These are phyloP conservation scores for Urophycis tenuis DNA, from an alignment of 2,797 vertebrate genomes.

Conservation along the genomic window DNA sequence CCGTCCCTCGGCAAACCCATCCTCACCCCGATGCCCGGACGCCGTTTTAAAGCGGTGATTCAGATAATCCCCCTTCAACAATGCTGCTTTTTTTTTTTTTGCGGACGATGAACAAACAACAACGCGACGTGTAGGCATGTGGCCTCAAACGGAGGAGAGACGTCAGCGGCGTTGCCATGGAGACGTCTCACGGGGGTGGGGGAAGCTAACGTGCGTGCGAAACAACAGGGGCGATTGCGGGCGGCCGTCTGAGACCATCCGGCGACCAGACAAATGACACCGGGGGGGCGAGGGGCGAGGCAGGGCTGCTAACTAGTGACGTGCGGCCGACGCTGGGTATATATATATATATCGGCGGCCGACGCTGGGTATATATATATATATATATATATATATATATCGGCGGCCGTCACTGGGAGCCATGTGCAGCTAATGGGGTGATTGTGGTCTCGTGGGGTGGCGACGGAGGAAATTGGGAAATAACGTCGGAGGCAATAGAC, in stretches of 20 bases:
- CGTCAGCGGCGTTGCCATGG: slow-evolving; percentile 49
- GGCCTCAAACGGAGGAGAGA: slow-evolving; percentile 18
- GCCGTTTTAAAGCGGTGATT: neutral
- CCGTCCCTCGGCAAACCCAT: neutral
- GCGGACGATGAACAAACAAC: too few species aligned
- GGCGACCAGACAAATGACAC: slow-evolving; percentile 2
- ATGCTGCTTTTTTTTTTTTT: neutral
- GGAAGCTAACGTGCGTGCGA: slow-evolving; percentile 31
- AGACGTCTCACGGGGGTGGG: slow-evolving; percentile 39
- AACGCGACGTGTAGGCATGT: too few species aligned
- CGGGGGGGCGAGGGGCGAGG: neutral
- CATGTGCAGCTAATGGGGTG: slow-evolving; percentile 24
- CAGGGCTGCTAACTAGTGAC: slow-evolving; percentile 20
- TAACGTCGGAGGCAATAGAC: slow-evolving; percentile 9
- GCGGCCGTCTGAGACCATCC: neutral
- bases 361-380: slow-evolving; percentile 16
- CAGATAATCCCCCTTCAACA: neutral
- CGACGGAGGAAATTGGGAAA: slow-evolving; percentile 4
- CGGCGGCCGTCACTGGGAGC: neutral
- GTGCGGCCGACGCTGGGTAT: slow-evolving; percentile 19
- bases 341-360: slow-evolving; percentile 18
- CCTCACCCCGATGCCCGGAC: neutral
- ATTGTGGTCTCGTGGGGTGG: neutral
- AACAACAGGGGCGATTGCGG: slow-evolving; percentile 20
- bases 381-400: too few species aligned